These are phyloP conservation scores for Telenomus remus DNA, from an alignment of 1,140 invertebrate species.

Conservation along the genomic window DNA sequence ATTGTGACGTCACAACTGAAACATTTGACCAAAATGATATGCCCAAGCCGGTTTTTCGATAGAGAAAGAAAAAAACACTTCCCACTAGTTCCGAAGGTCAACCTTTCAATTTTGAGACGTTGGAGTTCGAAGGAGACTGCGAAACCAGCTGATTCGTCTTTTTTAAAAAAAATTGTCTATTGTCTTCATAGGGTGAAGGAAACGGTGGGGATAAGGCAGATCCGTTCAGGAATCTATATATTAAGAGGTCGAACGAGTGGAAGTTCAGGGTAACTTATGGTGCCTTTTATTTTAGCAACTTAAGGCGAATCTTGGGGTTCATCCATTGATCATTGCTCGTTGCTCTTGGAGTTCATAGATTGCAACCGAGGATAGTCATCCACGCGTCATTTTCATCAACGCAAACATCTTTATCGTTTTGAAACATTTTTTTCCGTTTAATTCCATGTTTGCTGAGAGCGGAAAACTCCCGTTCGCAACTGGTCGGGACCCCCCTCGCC, in stretches of 20 bases:
- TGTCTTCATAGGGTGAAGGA: conserved; percentile 76
- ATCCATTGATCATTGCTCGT: neutral
- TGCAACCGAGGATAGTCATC: neutral
- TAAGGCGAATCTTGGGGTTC: conserved; percentile 16
- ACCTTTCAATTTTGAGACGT: conserved; percentile 17
- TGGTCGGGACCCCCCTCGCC: conserved; percentile 4
- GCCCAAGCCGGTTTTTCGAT: conserved; percentile 25
- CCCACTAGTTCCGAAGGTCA: conserved; percentile 38
- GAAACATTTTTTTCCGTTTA: too few species aligned
- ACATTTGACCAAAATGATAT: conserved; percentile 20
- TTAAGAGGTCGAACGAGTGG: conserved; percentile 85
- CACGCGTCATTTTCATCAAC: conserved; percentile 7
- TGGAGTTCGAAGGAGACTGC: conserved; percentile 15
- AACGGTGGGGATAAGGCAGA: conserved; percentile 76
- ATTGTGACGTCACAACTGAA: conserved; percentile 14
- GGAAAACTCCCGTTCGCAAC: conserved; percentile 21
- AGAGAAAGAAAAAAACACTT: conserved; percentile 10
- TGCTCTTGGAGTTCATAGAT: neutral
- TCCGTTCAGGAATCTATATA: conserved; percentile 74
- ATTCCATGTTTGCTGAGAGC: conserved; percentile 21
- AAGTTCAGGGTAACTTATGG: conserved; percentile 84
- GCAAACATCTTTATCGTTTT: neutral
- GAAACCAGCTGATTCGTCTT: conserved; percentile 8
- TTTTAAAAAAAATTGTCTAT: conserved; percentile 62
- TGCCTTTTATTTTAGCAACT: conserved; percentile 64